Evolutionary conservation across 1,140 invertebrate species (phyloP).

Genomic region (Zaprionus capensis): DNA sequence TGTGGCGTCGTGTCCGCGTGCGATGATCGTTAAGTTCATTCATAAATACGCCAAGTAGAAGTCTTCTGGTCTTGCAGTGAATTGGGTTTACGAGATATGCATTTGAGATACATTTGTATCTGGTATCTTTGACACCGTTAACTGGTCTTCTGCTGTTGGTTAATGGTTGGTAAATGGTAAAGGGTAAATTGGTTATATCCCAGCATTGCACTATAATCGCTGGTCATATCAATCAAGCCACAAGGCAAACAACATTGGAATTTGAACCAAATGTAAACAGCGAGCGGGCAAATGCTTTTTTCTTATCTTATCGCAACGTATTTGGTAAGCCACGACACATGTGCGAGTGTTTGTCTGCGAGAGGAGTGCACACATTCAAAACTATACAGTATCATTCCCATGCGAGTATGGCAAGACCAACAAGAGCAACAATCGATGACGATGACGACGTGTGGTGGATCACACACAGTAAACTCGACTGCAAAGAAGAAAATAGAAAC

Average conservation of each 20-base stretch:
- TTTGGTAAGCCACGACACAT: slow-evolving; percentile 32
- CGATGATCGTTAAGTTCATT: slow-evolving; percentile 3
- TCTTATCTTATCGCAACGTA: slow-evolving; percentile 48
- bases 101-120: slow-evolving; percentile 1
- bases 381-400: slow-evolving; percentile 13
- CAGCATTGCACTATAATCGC: slow-evolving; percentile 21
- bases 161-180: background rate
- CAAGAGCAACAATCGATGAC: slow-evolving; percentile 4
- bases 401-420: slow-evolving; percentile 15
- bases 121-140: background rate
- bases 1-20: background rate
- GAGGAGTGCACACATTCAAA: too few species aligned
- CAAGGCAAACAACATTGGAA: slow-evolving; percentile 49
- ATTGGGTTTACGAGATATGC: background rate
- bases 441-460: slow-evolving; percentile 29
- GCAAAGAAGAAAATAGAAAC: slow-evolving; percentile 11
- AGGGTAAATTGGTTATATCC: background rate
- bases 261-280: slow-evolving; percentile 46
- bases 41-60: background rate
- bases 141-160: background rate
- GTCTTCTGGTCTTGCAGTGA: background rate
- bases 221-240: slow-evolving; percentile 49
- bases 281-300: slow-evolving; percentile 8
- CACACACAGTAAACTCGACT: slow-evolving; percentile 1
- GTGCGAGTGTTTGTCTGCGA: background rate